phyloP scores from a whole-genome alignment of 2,888 invertebrate species.

The Lucinisca nassula region DNA sequence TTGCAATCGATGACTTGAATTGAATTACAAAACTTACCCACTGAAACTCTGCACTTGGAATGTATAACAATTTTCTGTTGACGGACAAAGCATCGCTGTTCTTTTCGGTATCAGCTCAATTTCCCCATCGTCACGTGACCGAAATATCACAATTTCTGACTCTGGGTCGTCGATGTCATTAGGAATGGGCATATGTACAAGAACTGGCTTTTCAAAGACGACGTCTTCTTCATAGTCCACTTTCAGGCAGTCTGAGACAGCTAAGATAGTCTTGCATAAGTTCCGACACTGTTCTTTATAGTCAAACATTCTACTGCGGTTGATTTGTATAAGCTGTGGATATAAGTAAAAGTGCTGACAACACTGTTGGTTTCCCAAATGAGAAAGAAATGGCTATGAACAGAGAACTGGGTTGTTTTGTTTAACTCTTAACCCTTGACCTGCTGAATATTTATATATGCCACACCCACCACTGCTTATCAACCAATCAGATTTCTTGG shows the following conservation, averaged over 20 bases:
- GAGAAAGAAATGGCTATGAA: too few species aligned
- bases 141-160: conserved; percentile 73
- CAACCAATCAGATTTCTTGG: too few species aligned
- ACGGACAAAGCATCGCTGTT: conserved; percentile 72
- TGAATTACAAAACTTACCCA: conserved; percentile 63
- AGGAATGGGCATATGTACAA: conserved; percentile 71
- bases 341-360: conserved; percentile 6
- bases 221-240: conserved; percentile 69
- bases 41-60: conserved; percentile 70
- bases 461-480: too few species aligned
- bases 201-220: conserved; percentile 59
- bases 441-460: too few species aligned
- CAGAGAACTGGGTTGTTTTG: too few species aligned
- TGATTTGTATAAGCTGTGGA: conserved; percentile 71
- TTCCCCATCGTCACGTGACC: conserved; percentile 65
- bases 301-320: conserved; percentile 71
- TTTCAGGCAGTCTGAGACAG: conserved; percentile 70
- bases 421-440: too few species aligned
- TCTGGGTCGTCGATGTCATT: conserved; percentile 73
- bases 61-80: conserved; percentile 73
- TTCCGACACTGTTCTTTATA: conserved; percentile 73
- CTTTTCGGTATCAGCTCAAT: conserved; percentile 65
- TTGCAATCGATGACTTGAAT: too few species aligned
- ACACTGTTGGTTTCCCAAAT: too few species aligned
- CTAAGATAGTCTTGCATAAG: conserved; percentile 63